These are phyloP conservation scores for Metacarcinus magister DNA, from an alignment of 2,888 invertebrate species.

Conservation along the genomic window DNA sequence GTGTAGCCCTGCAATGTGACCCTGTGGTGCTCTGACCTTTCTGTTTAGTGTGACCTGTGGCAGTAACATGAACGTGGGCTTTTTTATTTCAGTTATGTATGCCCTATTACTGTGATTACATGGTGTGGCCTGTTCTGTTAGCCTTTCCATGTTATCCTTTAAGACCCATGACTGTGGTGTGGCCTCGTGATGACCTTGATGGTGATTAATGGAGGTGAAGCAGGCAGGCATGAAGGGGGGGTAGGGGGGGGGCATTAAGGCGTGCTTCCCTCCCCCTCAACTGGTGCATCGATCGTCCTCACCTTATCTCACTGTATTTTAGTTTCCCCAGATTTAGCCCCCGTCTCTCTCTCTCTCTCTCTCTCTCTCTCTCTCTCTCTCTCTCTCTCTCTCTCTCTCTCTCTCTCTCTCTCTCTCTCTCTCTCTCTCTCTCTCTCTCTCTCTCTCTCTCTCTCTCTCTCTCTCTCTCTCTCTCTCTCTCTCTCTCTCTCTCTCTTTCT, in stretches of 20 bases:
- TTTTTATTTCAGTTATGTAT: neutral
- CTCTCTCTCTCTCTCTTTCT: neutral
- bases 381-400: slow-evolving; percentile 26
- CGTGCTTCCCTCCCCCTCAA: neutral
- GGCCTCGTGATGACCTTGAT: neutral
- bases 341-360: too few relatives aligned
- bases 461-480: slow-evolving; percentile 18
- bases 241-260: neutral
- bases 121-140: neutral
- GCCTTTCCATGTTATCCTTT: neutral
- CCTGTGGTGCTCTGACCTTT: neutral
- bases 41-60: neutral
- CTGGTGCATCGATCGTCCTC: slow-evolving; percentile 3
- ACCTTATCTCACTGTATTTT: neutral
- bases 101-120: neutral
- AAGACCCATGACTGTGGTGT: neutral
- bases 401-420: slow-evolving; percentile 22
- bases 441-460: slow-evolving; percentile 21
- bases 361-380: slow-evolving; percentile 9
- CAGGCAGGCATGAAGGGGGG: neutral
- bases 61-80: neutral
- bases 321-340: neutral
- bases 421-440: slow-evolving; percentile 11
- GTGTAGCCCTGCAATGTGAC: neutral
- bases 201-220: neutral